phyloP scores from a whole-genome alignment of 2,888 invertebrate genomes.

The Phrixothrix hirtus region DNA sequence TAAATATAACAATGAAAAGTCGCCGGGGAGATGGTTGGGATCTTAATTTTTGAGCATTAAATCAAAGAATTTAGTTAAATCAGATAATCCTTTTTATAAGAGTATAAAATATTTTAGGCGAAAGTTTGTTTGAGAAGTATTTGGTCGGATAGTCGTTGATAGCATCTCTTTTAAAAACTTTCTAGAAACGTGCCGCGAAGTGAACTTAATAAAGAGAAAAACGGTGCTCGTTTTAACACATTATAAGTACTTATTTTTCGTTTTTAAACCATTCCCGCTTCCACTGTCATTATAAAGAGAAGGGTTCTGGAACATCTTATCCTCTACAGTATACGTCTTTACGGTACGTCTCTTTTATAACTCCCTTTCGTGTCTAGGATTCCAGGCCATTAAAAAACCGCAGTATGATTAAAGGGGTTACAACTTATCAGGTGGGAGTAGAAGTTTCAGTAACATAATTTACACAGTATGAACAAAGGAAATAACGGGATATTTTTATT shows the following conservation, averaged over 20 bases:
- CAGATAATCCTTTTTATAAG: not conserved
- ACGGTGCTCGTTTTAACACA: slow-evolving; percentile 12
- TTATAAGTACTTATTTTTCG: slow-evolving; percentile 21
- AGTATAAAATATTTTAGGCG: not conserved
- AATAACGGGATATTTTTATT: too few relatives aligned
- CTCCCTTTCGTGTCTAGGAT: slow-evolving; percentile 7
- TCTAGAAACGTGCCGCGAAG: not conserved
- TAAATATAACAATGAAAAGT: too few relatives aligned
- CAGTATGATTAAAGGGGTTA: slow-evolving; percentile 13
- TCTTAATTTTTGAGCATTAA: too few relatives aligned
- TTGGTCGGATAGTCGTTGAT: not conserved
- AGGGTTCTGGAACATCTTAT: slow-evolving; percentile 4
- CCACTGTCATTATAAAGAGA: slow-evolving; percentile 14
- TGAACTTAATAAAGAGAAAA: slow-evolving; percentile 16
- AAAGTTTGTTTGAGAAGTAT: not conserved
- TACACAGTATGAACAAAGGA: slow-evolving; percentile 1
- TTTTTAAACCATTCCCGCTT: slow-evolving; percentile 13
- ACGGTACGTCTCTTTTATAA: slow-evolving; percentile 6
- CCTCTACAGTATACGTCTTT: slow-evolving; percentile 5
- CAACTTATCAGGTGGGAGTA: slow-evolving; percentile 8
- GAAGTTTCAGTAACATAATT: slow-evolving; percentile 2
- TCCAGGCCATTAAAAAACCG: slow-evolving; percentile 13
- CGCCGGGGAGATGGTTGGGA: too few relatives aligned
- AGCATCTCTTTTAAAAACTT: not conserved
- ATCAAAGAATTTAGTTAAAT: not conserved